Evolutionary conservation across 2,113 vertebrate species (phyloP).

Genomic region (Chionodraco myersi): DNA sequence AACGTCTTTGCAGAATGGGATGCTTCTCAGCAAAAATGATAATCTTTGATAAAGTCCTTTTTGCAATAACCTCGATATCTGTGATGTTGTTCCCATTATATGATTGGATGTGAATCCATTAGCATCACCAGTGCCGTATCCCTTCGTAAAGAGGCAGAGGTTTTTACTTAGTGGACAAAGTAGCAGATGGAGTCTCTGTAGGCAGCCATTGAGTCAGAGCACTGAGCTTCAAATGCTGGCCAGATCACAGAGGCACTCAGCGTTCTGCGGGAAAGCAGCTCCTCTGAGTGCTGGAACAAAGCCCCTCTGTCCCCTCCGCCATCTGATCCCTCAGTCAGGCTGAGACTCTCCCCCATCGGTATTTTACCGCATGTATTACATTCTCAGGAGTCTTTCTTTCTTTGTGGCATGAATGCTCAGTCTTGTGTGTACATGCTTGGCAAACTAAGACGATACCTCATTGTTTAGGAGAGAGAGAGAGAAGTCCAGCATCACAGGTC

Average conservation of each 20-base stretch:
- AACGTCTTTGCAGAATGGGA: no score
- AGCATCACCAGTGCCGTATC: background rate
- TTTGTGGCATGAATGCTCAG: slow-evolving; percentile 6
- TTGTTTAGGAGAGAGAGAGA: background rate
- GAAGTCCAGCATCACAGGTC: background rate
- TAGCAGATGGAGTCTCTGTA: slow-evolving; percentile 67
- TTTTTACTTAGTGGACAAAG: slow-evolving; percentile 26
- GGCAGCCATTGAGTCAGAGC: slow-evolving; percentile 60
- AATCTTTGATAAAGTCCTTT: no score
- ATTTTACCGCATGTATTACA: slow-evolving; percentile 25
- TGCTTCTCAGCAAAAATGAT: no score
- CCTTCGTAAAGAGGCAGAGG: slow-evolving; percentile 30
- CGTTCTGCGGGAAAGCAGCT: slow-evolving; percentile 57
- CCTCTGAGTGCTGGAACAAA: slow-evolving; percentile 74
- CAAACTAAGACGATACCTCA: background rate
- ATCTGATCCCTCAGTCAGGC: slow-evolving; percentile 72
- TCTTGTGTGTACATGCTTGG: background rate
- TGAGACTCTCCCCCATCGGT: slow-evolving; percentile 16
- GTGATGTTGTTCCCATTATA: no score
- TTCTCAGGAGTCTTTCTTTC: slow-evolving; percentile 41
- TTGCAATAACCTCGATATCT: no score
- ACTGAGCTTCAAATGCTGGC: slow-evolving; percentile 52
- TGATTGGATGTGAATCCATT: no score
- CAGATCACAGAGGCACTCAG: slow-evolving; percentile 42
- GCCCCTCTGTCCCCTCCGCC: slow-evolving; percentile 70